Evolutionary conservation across 1,140 invertebrate species (phyloP).

Genomic region (Popillia japonica): DNA sequence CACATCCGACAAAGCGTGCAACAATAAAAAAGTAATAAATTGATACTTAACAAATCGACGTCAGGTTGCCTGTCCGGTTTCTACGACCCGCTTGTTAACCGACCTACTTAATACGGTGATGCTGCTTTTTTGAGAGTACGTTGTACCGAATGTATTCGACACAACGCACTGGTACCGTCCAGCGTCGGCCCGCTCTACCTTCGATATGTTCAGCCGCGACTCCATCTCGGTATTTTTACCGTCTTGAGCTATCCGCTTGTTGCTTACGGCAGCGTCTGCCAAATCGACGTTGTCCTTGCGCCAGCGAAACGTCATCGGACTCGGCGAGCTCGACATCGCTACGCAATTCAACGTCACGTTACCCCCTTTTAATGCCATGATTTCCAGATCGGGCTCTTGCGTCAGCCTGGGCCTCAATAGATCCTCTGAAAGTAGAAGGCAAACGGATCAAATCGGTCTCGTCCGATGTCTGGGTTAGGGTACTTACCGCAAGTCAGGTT

Average conservation of each 20-base stretch:
- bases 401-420: slow-evolving; percentile 83
- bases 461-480: too few relatives aligned
- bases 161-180: slow-evolving; percentile 95
- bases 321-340: slow-evolving; percentile 70
- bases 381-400: slow-evolving; percentile 80
- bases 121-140: slow-evolving; percentile 86
- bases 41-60: too few relatives aligned
- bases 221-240: slow-evolving; percentile 67
- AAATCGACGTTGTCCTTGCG: slow-evolving; percentile 87
- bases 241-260: slow-evolving; percentile 52
- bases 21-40: too few relatives aligned
- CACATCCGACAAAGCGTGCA: too few relatives aligned
- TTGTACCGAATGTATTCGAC: slow-evolving; percentile 87
- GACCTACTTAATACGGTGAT: slow-evolving; percentile 82
- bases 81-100: too few relatives aligned
- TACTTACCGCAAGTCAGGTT: slow-evolving; percentile 79
- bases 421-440: slow-evolving; percentile 64
- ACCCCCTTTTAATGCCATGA: slow-evolving; percentile 84
- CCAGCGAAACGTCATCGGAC: slow-evolving; percentile 82
- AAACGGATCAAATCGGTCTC: too few relatives aligned
- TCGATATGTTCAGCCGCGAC: slow-evolving; percentile 75
- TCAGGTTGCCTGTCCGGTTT: too few relatives aligned
- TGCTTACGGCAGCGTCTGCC: slow-evolving; percentile 52
- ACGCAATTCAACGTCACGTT: slow-evolving; percentile 84
- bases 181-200: slow-evolving; percentile 78